phyloP scores from a whole-genome alignment of 2,797 vertebrate species.

The Scomberomorus guttatus region DNA sequence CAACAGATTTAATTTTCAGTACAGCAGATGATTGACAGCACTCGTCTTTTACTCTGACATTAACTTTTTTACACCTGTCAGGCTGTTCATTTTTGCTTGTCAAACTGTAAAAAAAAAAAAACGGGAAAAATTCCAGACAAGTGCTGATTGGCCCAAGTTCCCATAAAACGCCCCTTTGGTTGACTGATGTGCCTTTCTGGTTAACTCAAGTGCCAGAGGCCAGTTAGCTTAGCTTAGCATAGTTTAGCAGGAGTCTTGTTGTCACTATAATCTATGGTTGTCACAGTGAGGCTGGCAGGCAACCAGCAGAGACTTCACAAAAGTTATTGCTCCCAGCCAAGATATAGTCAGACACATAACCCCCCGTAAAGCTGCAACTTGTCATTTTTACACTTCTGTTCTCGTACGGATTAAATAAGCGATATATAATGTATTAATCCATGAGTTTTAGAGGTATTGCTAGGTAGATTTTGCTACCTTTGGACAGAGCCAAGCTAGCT shows the following conservation, averaged over 20 bases:
- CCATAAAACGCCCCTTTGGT: background rate
- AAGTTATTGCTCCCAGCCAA: too few species aligned
- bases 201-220: background rate
- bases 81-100: background rate
- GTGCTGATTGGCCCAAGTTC: too few species aligned
- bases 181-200: background rate
- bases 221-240: too few species aligned
- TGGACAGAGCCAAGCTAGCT: too few species aligned
- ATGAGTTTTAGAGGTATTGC: background rate
- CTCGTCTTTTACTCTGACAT: background rate
- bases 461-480: too few species aligned
- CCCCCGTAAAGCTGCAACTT: too few species aligned
- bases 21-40: background rate
- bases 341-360: too few species aligned
- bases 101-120: too few species aligned
- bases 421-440: background rate
- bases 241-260: background rate
- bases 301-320: background rate
- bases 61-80: too few species aligned
- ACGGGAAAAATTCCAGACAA: background rate
- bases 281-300: background rate
- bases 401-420: too few species aligned
- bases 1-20: background rate
- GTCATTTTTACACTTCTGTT: too few species aligned
- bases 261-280: background rate